phyloP scores from a whole-genome alignment of 64 coral and sea anemone genomes.

The Montipora foliosa region DNA sequence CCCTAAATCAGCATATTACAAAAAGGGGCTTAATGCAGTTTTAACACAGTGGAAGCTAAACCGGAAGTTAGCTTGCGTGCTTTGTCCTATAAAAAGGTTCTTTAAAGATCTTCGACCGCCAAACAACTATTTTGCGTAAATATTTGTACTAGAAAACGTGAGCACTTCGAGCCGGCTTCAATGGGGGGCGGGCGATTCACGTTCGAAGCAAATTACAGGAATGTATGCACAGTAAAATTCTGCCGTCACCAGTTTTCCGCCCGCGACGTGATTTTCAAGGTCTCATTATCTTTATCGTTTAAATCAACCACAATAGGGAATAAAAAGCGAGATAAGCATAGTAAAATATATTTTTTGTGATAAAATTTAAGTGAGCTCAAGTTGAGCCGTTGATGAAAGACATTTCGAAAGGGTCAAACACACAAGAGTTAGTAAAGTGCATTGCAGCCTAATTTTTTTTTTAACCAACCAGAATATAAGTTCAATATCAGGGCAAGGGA shows the following conservation, averaged over 20 bases:
- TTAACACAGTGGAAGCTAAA: constrained; percentile 11
- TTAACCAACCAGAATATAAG: not conserved
- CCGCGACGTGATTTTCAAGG: not conserved
- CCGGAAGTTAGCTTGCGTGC: constrained; percentile 19
- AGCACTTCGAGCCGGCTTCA: not conserved
- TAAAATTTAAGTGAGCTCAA: not conserved
- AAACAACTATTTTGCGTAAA: constrained; percentile 11
- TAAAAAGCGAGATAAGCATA: not conserved
- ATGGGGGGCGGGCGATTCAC: not conserved
- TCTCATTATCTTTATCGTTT: not conserved
- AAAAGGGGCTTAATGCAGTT: constrained; percentile 43
- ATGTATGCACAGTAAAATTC: constrained; percentile 18
- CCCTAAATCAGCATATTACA: not conserved
- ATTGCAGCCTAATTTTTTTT: not conserved
- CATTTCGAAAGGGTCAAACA: not conserved
- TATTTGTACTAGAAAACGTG: constrained; percentile 39
- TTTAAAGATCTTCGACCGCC: not conserved
- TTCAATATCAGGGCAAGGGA: not conserved
- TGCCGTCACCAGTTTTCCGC: not conserved
- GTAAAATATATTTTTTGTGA: constrained; percentile 8
- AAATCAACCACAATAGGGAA: not conserved
- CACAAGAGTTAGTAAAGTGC: not conserved
- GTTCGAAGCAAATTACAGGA: not conserved
- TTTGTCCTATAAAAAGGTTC: not conserved
- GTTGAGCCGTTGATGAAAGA: not conserved